These are phyloP conservation scores for Hafferia zeledoni DNA, from an alignment of 2,797 vertebrate genomes.

Conservation along the genomic window DNA sequence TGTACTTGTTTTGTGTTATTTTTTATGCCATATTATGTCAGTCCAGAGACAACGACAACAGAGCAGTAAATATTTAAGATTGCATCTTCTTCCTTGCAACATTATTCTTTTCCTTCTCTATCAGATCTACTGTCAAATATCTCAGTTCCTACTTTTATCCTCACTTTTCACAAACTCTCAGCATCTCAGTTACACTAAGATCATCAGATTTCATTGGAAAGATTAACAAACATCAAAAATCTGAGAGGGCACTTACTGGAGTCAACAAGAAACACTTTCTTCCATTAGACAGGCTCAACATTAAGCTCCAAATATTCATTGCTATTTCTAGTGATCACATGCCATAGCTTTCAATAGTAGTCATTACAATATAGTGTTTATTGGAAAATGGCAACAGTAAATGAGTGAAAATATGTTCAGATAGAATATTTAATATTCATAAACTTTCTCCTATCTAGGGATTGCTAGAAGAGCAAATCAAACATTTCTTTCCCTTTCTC, in stretches of 20 bases:
- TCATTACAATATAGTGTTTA: neutral
- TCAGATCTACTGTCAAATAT: constrained; percentile 47
- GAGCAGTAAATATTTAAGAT: constrained; percentile 69
- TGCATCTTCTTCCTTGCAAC: constrained; percentile 62
- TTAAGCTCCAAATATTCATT: constrained; percentile 7
- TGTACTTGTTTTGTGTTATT: neutral
- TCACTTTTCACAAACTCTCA: constrained; percentile 3
- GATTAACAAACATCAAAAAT: neutral
- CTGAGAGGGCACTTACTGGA: neutral
- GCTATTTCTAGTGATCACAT: neutral
- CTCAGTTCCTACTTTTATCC: constrained; percentile 19
- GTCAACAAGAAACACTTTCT: neutral
- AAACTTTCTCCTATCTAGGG: neutral
- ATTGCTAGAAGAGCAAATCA: neutral
- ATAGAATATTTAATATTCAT: neutral
- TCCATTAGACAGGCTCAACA: fast-evolving
- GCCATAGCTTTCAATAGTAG: neutral
- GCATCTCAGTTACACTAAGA: neutral
- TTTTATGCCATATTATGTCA: constrained; percentile 60
- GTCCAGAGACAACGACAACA: constrained; percentile 42
- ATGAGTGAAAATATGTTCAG: neutral
- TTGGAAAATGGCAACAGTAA: neutral
- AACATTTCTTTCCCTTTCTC: neutral
- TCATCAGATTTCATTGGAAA: constrained; percentile 14
- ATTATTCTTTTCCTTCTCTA: constrained; percentile 54